A percentile compares a stretch with the other conserved stretches of the same genome.
phyloP scores from a whole-genome alignment of 1,140 invertebrate species.

The Oreohelix idahoensis region DNA sequence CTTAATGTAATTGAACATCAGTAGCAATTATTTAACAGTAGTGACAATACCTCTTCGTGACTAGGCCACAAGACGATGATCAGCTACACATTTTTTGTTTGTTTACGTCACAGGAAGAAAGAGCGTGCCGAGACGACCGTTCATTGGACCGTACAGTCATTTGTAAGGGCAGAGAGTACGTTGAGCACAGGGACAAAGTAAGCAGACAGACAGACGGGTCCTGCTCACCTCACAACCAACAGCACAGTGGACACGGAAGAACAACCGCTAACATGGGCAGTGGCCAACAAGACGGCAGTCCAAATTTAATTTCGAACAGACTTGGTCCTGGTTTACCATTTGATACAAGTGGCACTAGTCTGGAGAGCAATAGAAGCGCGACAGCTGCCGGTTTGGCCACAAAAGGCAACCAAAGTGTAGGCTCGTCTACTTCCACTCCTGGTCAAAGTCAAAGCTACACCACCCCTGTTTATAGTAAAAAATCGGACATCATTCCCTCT shows the following conservation, averaged over 20 bases:
- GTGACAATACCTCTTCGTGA: no score
- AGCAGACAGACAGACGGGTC: not conserved
- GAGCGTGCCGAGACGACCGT: not conserved
- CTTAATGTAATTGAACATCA: no score
- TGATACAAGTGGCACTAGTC: not conserved
- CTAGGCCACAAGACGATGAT: no score
- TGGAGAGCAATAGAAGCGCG: not conserved
- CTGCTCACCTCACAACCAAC: not conserved
- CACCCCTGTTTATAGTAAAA: not conserved
- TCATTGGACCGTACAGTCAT: not conserved
- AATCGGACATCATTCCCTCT: not conserved
- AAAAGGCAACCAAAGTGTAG: not conserved
- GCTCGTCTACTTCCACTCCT: not conserved
- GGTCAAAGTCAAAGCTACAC: not conserved
- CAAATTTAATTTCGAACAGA: not conserved
- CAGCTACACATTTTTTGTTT: no score
- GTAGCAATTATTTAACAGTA: no score
- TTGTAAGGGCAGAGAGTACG: constrained; percentile 16
- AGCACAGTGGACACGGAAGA: not conserved
- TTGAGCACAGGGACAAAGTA: not conserved
- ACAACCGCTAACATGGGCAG: not conserved
- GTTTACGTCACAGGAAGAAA: not conserved
- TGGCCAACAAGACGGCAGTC: not conserved
- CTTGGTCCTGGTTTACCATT: not conserved
- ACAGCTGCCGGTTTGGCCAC: not conserved